Conservation (phyloP, 2,888 invertebrate genomes). For the Sturmia bella region DNA sequence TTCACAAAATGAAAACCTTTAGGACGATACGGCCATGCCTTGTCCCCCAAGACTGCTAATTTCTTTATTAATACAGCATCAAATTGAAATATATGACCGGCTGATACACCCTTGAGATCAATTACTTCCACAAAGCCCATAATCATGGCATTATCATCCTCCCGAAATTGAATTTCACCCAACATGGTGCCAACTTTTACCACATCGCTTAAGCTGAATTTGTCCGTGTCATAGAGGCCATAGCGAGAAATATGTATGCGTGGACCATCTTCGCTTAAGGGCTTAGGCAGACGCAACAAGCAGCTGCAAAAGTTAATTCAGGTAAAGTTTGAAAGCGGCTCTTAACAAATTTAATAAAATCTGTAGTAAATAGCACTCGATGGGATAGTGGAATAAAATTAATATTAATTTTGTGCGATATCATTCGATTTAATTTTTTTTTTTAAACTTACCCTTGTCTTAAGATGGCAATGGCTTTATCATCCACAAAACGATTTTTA, state of each 20-base stretch:
- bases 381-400: not conserved
- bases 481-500: conserved; percentile 78
- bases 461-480: conserved; percentile 77
- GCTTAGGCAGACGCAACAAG: conserved; percentile 78
- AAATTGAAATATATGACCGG: conserved; percentile 84
- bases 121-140: conserved; percentile 84
- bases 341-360: too few species aligned
- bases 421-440: not conserved
- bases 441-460: conserved; percentile 76
- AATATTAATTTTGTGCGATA: not conserved
- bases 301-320: conserved; percentile 72
- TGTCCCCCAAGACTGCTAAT: conserved; percentile 83
- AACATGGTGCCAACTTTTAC: conserved; percentile 85
- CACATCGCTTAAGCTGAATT: conserved; percentile 83
- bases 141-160: conserved; percentile 85
- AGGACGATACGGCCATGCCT: conserved; percentile 85
- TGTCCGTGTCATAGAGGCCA: conserved; percentile 83
- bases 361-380: too few species aligned
- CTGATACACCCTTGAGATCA: conserved; percentile 84
- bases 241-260: conserved; percentile 83
- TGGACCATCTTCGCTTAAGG: conserved; percentile 82
- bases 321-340: not conserved
- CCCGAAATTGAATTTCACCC: conserved; percentile 84
- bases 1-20: conserved; percentile 85
- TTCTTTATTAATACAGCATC: conserved; percentile 86